Base-by-base conservation (phyloP, 2,888 invertebrate species). In the Aproaerema taeniolella region DNA sequence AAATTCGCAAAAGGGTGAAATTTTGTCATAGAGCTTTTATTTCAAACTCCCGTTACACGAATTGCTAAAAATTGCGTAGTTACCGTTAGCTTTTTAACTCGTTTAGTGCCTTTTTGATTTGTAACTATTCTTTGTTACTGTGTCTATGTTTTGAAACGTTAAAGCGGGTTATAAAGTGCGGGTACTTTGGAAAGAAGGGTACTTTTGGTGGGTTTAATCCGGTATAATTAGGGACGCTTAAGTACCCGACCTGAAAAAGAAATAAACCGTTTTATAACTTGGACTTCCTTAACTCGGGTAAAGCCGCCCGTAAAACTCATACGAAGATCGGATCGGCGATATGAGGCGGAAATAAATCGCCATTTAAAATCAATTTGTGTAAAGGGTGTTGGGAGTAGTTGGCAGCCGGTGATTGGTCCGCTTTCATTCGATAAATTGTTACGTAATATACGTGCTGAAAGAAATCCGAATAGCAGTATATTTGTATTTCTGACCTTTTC, bases 311-410 rank as follows among this genome's bases (percentile, higher is more conserved):
- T 86, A 82, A 83, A 83, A 80, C 79, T 81, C 77, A 76, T 76
- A 78, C 74, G 67, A 77, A 83, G 86, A 85, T 85, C 80, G 83
- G 86, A 69, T 76, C 67, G 67, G 66, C 74, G 86, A 86, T 85
- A 86, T 86, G 86, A 66, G 78, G 74, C 82, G 82, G 86, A 86
- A 85, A 85, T 85, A 85, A 85, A 82, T 83, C 80, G 83, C 80
- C 76, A 79, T 86, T 86, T 86, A 85, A 86, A 86, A 85, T 83
- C 86, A 86, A 86, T 86, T 86, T 86, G 86, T 86, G 85, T 85
- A 75, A 79, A 83, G 82, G 79, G 73, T 67, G 71, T 67, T 62
- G 53, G 61, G 54, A 80, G 75, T 79, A 79, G 76, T 78, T 72
- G 31, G 14, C 13, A 8, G 13, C 16, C 31, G 17, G 32, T 49